Base-by-base conservation (phyloP, 2,113 vertebrate species). In the Rhinolophus sinicus region DNA sequence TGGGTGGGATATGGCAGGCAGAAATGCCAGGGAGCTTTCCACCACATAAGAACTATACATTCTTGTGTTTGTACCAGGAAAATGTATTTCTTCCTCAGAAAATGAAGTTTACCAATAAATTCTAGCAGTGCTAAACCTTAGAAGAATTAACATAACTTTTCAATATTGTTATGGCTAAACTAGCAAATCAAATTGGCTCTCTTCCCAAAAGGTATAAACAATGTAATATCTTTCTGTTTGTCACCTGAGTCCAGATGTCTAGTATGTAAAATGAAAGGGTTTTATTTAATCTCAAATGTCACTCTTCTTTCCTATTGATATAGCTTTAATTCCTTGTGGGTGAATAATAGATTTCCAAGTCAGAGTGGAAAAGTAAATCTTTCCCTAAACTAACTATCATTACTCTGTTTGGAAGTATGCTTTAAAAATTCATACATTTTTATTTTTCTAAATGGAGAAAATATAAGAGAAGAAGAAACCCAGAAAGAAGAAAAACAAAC, bases 371-470 rank as follows among this genome's bases (percentile, higher is more conserved):
- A 92, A 92, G n/a, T 38, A 52, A 96, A 86, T 78, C 28, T 58
- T 93, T 67, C 24, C 80, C 64, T 87, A 95, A 82, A 76, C 14
- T 24, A 75, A 83, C 30, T 88, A 40, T 85, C 26, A 67, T 69
- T 84, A 54, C 82, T 80, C 60, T 86, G 52, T 95, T 91, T 80
- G 62, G 44, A 83, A 73, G 26, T n/a, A 28, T 73, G 38, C 72
- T 85, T 95, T 84, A 90, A 93, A 88, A 30, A 78, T 64, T 58
- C 35, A 83, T 26, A n/a, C 30, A 40, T 69, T 94, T 62, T 12
- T 38, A 47, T 84, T 77, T 69, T 95, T 90, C 21, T 80, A 82
- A 95, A 56, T 90, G 24, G 69, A 92, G 93, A 95, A 93, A 69
- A 65, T 14, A 19, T 67, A 73, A 72, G 95, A 64, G 50, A 58